Conservation (phyloP, 2,888 invertebrate genomes). For the Pandemis corylana region DNA sequence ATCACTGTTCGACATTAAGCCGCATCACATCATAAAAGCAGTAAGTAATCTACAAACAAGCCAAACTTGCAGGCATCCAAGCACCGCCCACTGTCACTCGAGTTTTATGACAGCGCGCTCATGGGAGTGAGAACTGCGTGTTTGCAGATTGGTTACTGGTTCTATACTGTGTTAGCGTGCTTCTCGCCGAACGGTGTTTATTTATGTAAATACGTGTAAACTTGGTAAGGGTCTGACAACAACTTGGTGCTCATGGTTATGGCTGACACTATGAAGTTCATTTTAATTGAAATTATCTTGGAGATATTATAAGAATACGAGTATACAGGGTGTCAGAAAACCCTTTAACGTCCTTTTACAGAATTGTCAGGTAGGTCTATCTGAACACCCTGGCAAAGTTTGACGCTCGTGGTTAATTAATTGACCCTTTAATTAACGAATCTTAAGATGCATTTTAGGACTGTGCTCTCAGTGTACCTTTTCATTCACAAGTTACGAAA, state of each 20-base stretch:
- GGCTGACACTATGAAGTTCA: not conserved
- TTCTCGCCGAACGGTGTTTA: not conserved
- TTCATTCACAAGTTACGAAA: too few relatives aligned
- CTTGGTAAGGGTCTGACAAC: constrained; percentile 6
- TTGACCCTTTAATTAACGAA: too few relatives aligned
- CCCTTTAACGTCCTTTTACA: too few relatives aligned
- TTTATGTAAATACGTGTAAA: constrained; percentile 11
- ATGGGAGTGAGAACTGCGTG: not conserved
- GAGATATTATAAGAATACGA: not conserved
- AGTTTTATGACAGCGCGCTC: not conserved
- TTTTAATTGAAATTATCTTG: not conserved
- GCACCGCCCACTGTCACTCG: too few relatives aligned
- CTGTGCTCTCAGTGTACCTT: too few relatives aligned
- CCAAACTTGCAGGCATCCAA: too few relatives aligned
- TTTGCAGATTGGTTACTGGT: not conserved
- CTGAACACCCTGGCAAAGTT: too few relatives aligned
- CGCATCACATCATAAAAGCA: not conserved
- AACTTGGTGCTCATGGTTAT: not conserved
- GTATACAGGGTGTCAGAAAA: too few relatives aligned
- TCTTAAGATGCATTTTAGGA: too few relatives aligned
- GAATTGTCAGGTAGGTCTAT: too few relatives aligned
- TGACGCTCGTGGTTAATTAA: too few relatives aligned
- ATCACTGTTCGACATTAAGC: constrained; percentile 6
- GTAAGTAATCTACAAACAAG: not conserved
- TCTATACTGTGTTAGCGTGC: not conserved